A percentile compares a stretch with the other conserved stretches of the same genome.
phyloP scores from a whole-genome alignment of 2,797 vertebrate genomes.

The Furcifer pardalis region DNA sequence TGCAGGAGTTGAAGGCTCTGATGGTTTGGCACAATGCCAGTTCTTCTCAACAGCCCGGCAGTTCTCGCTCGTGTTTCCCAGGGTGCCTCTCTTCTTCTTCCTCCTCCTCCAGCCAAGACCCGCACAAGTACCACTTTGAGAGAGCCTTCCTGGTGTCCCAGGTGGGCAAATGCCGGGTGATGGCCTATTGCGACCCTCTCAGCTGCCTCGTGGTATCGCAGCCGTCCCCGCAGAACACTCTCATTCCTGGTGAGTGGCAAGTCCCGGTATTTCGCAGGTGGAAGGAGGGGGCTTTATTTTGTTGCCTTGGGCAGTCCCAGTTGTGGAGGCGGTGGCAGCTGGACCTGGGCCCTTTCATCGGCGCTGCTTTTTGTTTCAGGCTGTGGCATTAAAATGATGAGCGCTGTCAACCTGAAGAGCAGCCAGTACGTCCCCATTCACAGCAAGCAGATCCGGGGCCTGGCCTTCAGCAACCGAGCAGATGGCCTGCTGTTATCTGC shows the following conservation, averaged over 20 bases:
- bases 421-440: slow-evolving; percentile 94
- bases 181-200: slow-evolving; percentile 86
- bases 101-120: slow-evolving; percentile 78
- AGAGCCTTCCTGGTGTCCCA: slow-evolving; percentile 88
- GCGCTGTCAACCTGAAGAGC: slow-evolving; percentile 87
- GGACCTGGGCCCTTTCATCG: accelerated
- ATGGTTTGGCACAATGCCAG: slow-evolving; percentile 73
- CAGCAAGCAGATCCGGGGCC: slow-evolving; percentile 89
- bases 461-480: slow-evolving; percentile 84
- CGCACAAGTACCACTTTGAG: slow-evolving; percentile 83
- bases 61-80: slow-evolving; percentile 39
- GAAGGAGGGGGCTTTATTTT: no score
- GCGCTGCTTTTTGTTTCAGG: slow-evolving; percentile 74
- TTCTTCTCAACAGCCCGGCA: slow-evolving; percentile 58
- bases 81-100: slow-evolving; percentile 43
- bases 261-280: background rate
- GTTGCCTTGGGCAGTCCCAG: background rate
- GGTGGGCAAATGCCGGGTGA: slow-evolving; percentile 86
- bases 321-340: background rate
- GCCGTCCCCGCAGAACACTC: slow-evolving; percentile 87
- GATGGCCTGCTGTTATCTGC: slow-evolving; percentile 92
- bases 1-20: slow-evolving; percentile 85
- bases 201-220: slow-evolving; percentile 92
- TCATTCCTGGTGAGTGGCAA: slow-evolving; percentile 85
- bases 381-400: slow-evolving; percentile 95